Conservation (phyloP, 2,797 vertebrate genomes). For the Gila robusta region DNA sequence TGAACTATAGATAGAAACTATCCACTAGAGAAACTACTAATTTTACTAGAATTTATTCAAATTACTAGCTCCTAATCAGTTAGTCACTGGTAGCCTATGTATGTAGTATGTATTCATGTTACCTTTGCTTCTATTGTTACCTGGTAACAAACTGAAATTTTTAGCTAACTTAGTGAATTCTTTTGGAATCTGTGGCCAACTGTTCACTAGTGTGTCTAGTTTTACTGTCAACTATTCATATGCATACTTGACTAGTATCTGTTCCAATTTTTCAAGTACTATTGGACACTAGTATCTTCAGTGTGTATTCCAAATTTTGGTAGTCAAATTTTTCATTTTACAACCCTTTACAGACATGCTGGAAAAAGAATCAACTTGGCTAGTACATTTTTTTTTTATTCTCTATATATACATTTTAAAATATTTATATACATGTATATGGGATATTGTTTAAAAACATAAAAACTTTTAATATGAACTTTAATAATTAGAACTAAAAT, state of each 20-base stretch:
- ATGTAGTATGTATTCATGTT: background rate
- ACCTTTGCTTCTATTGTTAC: background rate
- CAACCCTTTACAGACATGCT: background rate
- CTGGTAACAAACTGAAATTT: background rate
- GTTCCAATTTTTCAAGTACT: background rate
- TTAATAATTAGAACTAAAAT: background rate
- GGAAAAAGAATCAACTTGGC: background rate
- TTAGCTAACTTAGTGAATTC: background rate
- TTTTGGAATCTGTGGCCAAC: background rate
- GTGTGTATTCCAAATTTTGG: background rate
- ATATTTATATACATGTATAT: background rate
- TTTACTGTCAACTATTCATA: background rate
- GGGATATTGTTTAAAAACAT: background rate
- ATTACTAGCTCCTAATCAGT: background rate
- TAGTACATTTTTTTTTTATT: background rate
- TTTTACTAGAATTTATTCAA: background rate
- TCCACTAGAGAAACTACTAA: background rate
- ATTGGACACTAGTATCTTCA: background rate
- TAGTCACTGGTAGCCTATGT: background rate
- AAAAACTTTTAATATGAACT: background rate
- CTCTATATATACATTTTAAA: background rate
- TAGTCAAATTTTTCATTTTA: background rate
- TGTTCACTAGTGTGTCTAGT: background rate
- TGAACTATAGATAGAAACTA: background rate
- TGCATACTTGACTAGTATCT: too few species aligned